Evolutionary conservation across 1,140 invertebrate species (phyloP).

Genomic region (Calliphora vicina): DNA sequence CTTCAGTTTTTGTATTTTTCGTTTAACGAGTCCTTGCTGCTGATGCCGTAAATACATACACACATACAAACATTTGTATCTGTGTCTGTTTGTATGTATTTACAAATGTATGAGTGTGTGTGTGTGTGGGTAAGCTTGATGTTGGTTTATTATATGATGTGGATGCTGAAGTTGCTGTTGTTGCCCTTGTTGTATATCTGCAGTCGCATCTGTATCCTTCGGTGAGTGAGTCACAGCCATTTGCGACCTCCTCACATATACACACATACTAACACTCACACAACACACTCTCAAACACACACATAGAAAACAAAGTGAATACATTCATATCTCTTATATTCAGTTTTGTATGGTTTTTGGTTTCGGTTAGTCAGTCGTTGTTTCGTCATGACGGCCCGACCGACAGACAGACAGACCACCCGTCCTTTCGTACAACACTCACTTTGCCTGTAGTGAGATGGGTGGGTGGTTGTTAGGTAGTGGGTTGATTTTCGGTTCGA

Average conservation of each 20-base stretch:
- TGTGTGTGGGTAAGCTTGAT: background rate
- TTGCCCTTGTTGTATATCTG: constrained; percentile 7
- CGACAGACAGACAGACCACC: background rate
- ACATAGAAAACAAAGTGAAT: constrained; percentile 1
- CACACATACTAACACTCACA: background rate
- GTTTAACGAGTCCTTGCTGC: background rate
- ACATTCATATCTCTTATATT: constrained; percentile 5
- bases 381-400: background rate
- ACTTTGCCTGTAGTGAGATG: background rate
- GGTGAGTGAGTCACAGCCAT: constrained; percentile 16
- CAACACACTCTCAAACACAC: background rate
- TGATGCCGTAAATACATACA: background rate
- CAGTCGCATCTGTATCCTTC: constrained; percentile 31
- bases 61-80: background rate
- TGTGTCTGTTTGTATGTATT: background rate
- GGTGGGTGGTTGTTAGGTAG: background rate
- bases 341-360: constrained; percentile 18
- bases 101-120: background rate
- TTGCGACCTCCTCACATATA: constrained; percentile 27
- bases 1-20: background rate
- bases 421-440: background rate
- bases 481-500: constrained; percentile 22
- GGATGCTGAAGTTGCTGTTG: background rate
- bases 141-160: constrained; percentile 23
- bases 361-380: constrained; percentile 5